Base-by-base conservation (phyloP, 2,888 invertebrate genomes). In the Dasypolia templi region DNA sequence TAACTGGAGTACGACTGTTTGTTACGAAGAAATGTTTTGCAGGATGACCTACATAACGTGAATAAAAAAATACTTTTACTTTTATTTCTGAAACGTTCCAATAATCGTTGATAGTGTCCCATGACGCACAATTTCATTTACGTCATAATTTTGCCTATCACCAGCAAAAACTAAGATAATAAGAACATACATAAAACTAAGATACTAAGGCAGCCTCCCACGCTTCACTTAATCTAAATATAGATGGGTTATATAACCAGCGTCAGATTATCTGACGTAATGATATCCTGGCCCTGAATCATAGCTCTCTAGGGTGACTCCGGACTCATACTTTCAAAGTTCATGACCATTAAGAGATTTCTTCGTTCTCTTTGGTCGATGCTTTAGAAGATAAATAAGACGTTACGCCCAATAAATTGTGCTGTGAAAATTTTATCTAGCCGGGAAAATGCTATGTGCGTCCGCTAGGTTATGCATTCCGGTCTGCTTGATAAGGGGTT, bases 211-310 rank as follows among this genome's bases (percentile, higher is more conserved):
- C 62, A 62, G 68, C 71, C 72, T 53, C 78, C 83, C 70, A 81
- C 65, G 77, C 79, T 86, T 84, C 85, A 86, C 88, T 88, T 89
- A 82, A 88, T 91, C 92, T 91, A 92, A 92, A 92, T 89, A 90
- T 88, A 89, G 89, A 86, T 79, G 86, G 88, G 89, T 87, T 87
- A 87, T 87, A 87, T 87, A 90, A 89, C 89, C 89, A 86, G 91
- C 90, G 83, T 92, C 92, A 91, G 93, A 93, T 94, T 94, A 93
- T 93, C 87, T 89, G 87, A 87, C 90, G 92, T 93, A 94, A 94
- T 92, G 93, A 94, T 93, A 91, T 92, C 92, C 91, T 89, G 88
- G 89, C 88, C 81, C 91, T 94, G 94, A 94, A 88, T 93, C 94
- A 94, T 94, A 89, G 92, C 92, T 90, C 95, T 93, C 94, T 88